These are phyloP conservation scores for Psittacus erithacus DNA, from an alignment of 2,113 vertebrate species.

Conservation along the genomic window DNA sequence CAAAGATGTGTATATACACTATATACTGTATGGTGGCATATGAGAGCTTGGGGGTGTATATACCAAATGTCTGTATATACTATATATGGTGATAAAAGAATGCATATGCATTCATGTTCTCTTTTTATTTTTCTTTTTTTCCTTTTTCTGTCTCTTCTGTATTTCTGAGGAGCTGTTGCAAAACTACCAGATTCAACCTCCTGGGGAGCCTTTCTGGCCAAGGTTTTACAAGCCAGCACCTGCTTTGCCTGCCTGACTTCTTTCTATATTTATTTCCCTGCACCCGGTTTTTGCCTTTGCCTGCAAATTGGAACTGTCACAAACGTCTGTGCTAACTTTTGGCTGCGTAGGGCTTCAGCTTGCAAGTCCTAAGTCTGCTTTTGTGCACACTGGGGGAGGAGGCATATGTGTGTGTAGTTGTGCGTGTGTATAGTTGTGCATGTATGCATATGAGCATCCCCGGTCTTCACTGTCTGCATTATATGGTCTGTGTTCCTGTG, in stretches of 20 bases:
- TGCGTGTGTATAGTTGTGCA: not conserved
- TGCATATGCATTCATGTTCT: constrained; percentile 56
- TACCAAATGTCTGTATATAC: constrained; percentile 58
- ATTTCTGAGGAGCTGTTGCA: constrained; percentile 51
- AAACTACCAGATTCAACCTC: constrained; percentile 62
- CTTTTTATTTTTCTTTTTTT: not conserved
- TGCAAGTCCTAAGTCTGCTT: not conserved
- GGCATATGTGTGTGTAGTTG: rapidly evolving
- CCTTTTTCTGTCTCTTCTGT: constrained; percentile 35
- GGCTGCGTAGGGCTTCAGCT: constrained; percentile 18
- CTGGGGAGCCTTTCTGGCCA: constrained; percentile 60
- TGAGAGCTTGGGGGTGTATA: constrained; percentile 20
- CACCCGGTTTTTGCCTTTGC: constrained; percentile 38
- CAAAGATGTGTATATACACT: not conserved
- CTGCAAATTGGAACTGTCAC: constrained; percentile 5
- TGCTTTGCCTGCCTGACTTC: constrained; percentile 44
- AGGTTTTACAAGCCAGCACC: constrained; percentile 50
- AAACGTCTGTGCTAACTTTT: constrained; percentile 33
- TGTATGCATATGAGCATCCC: not conserved
- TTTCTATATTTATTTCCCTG: constrained; percentile 51
- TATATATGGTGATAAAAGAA: constrained; percentile 33
- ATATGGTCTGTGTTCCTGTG: not conserved
- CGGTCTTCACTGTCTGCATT: not conserved
- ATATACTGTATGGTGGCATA: not conserved
- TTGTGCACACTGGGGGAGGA: not conserved